Base-by-base conservation (phyloP, 2,113 vertebrate genomes). In the Nannospalax galili region DNA sequence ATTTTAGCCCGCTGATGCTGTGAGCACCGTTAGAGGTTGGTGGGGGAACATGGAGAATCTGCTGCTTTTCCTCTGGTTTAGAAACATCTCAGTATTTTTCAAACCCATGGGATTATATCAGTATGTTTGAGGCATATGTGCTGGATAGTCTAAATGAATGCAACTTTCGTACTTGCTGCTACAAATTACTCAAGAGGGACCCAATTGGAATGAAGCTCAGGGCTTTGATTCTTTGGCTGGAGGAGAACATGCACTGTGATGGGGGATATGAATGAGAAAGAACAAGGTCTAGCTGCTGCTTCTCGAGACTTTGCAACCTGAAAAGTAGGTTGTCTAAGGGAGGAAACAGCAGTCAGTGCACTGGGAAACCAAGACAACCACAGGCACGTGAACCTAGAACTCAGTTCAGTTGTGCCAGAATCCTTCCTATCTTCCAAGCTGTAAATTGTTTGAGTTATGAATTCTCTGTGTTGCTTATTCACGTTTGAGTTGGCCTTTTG, bases 401-500 rank as follows among this genome's bases (percentile, higher is more conserved):
- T 80, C 70, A 92, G 82, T 52, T 52, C 26, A 79, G 78, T 92
- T 92, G 62, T 32, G 70, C 35, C 52, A 28, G 26, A 72, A 30
- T 48, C 30, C 79, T 30, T 65, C 20, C 10, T 35, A 56, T 88
- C 35, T 11, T 86, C 65, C 82, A 45, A 58, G 92, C 32, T 84
- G 15, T 69, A 73, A 91, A 58, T 70, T 89, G 26, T 40, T 69
- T 17, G 4, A 72, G 37, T 56, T 65, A 80, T n/a, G 35, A 4
- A 32, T 91, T 79, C 8, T 70, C 19, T 56, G 79, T 60, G 81
- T 79, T 86, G 79, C 75, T 94, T 70, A 69, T 79, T 30, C 26
- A 95, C 75, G 20, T 96, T 90, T 90, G 65, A 78, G 4, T 67
- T 86, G 58, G 5, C 9, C 82, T 90, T 95, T 91, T 52, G 77